These are phyloP conservation scores for Neosalanx taihuensis DNA, from an alignment of 2,797 vertebrate genomes.

Conservation along the genomic window DNA sequence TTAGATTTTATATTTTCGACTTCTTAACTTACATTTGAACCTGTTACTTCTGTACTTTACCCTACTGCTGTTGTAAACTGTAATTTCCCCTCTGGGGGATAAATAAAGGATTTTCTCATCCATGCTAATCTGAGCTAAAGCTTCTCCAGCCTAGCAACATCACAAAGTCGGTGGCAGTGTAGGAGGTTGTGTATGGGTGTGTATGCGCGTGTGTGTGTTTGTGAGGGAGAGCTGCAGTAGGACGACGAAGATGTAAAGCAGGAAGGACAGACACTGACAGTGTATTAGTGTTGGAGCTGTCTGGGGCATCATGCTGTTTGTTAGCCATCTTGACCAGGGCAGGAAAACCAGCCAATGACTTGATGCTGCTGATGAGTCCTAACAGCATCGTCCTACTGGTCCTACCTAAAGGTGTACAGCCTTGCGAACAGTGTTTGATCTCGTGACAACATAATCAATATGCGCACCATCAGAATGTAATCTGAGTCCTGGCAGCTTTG, in stretches of 20 bases:
- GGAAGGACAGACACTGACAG: not conserved
- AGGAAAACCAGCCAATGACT: no score
- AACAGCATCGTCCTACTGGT: not conserved
- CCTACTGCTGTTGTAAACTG: no score
- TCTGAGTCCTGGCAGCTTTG: no score
- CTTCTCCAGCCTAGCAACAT: constrained; percentile 31
- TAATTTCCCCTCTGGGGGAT: no score
- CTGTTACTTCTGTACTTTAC: no score
- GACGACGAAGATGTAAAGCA: not conserved
- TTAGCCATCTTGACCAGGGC: not conserved
- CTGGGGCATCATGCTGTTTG: not conserved
- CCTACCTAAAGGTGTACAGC: not conserved
- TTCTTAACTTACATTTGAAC: no score
- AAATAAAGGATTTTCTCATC: no score
- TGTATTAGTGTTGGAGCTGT: not conserved
- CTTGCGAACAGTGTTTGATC: not conserved
- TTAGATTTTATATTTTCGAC: no score
- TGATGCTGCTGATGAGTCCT: not conserved
- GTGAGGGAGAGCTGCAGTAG: not conserved
- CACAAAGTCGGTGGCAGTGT: constrained; percentile 27
- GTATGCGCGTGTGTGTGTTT: constrained; percentile 8
- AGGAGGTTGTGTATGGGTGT: constrained; percentile 21
- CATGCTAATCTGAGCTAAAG: not conserved
- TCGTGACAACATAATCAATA: not conserved
- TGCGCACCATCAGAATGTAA: no score